Evolutionary conservation across 1,140 invertebrate species (phyloP).

Genomic region (Penaeus japonicus): DNA sequence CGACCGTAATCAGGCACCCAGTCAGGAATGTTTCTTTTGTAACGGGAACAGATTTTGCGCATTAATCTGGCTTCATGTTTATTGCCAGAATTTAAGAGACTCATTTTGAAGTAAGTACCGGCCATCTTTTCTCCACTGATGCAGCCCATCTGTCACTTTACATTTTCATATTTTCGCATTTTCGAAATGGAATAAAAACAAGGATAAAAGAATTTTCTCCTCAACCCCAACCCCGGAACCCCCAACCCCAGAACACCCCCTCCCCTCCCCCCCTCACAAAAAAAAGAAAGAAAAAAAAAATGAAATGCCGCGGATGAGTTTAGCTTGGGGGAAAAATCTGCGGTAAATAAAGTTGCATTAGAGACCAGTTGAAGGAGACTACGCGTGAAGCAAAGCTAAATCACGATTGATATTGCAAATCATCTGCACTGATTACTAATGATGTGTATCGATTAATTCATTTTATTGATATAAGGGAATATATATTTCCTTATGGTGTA

Average conservation of each 20-base stretch:
- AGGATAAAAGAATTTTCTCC: no score
- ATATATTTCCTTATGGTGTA: background rate
- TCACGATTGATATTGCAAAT: no score
- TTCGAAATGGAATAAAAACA: no score
- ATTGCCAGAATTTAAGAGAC: slow-evolving; percentile 7
- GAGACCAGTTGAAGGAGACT: no score
- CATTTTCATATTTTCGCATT: background rate
- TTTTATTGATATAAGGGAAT: background rate
- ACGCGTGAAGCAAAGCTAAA: no score
- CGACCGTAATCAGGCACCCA: background rate
- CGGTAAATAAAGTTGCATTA: no score
- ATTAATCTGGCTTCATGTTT: background rate
- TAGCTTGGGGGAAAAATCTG: no score
- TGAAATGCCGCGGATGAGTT: no score
- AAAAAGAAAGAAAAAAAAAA: no score
- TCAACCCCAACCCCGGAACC: no score
- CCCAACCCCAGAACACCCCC: no score
- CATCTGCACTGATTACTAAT: background rate
- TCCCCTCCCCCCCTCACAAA: no score
- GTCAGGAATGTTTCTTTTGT: background rate
- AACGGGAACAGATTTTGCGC: background rate
- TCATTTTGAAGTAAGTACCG: background rate
- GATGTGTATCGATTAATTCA: slow-evolving; percentile 10
- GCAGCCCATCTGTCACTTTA: background rate
- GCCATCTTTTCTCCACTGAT: background rate